Base-by-base conservation (phyloP, 2,113 vertebrate genomes). In the Murina feae region DNA sequence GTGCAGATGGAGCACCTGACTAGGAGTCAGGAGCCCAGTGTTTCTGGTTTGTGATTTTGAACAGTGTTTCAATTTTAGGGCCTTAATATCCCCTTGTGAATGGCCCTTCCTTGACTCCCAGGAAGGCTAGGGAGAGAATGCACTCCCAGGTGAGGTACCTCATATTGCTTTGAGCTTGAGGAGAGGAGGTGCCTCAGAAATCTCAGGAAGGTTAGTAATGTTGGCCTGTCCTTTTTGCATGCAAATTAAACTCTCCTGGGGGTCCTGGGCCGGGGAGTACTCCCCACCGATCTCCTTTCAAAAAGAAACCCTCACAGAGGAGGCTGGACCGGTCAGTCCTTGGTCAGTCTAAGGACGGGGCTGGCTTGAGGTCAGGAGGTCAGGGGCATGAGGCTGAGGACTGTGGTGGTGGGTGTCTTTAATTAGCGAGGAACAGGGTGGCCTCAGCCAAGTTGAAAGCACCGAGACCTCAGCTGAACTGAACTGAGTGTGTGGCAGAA, bases 381-480 rank as follows among this genome's bases (percentile, higher is more conserved):
- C n/a, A 85, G 69, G 39, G 71, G 63, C 63, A 49, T 53, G 35
- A 88, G 55, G 63, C 85, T 39, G 68, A 72, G 74, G 71, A 80
- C 82, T 39, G 51, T 58, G 75, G 39, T 42, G 21, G 47, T 28
- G 53, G 28, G 49, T 72, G 42, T 87, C 87, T 94, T 85, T 97
- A 84, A 80, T 95, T 96, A 91, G 47, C 78, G 58, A 93, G 69
- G 49, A 96, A 65, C 72, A 92, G 84, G 39, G 42, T 82, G 55
- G 85, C 76, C 80, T 94, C 20, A 28, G 80, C 80, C 80, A 93
- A 94, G 76, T 12, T 87, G 89, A 87, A 91, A 96, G 80, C 91
- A 90, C 86, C 44, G 78, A 89, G 96, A 95, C 95, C 96, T 97
- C 91, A 96, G 78, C 25, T 96, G 96, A 97, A 95, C 96, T 79